Evolutionary conservation across 1,140 invertebrate species (phyloP).

Genomic region (Paralvinella palmiformis): DNA sequence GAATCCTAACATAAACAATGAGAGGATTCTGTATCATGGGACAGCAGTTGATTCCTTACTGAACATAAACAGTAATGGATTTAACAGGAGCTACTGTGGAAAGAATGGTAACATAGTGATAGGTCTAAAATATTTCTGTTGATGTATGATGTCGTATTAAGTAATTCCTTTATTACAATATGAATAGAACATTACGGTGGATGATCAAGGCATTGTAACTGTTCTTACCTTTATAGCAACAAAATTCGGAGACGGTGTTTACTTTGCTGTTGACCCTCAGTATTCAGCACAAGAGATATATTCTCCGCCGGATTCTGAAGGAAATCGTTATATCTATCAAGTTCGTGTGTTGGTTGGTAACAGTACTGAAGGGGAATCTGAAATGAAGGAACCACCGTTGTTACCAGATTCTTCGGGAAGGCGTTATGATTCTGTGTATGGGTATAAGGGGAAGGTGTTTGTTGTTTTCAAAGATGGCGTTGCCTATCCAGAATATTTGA

Average conservation of each 20-base stretch:
- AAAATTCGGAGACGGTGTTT: conserved; percentile 17
- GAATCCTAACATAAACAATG: no score
- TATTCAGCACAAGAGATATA: conserved; percentile 13
- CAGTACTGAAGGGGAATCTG: background rate
- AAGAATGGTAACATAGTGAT: no score
- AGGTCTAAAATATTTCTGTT: no score
- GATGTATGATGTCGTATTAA: no score
- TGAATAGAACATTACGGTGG: background rate
- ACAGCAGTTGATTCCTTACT: no score
- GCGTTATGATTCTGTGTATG: conserved; percentile 12
- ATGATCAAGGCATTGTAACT: background rate
- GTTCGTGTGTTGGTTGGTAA: conserved; percentile 14
- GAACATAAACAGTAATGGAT: no score
- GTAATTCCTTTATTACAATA: background rate
- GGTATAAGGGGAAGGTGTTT: conserved; percentile 1
- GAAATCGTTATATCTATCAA: conserved; percentile 12
- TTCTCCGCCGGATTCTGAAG: conserved; percentile 3
- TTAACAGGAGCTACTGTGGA: no score
- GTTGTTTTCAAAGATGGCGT: conserved; percentile 15
- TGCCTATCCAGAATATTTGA: conserved; percentile 18
- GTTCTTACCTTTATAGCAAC: conserved; percentile 12
- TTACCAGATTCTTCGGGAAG: background rate
- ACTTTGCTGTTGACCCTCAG: conserved; percentile 17
- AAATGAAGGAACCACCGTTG: conserved; percentile 12
- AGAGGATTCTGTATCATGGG: no score